Base-by-base conservation (phyloP, 2,113 vertebrate species). In the Hydrolagus affinis region DNA sequence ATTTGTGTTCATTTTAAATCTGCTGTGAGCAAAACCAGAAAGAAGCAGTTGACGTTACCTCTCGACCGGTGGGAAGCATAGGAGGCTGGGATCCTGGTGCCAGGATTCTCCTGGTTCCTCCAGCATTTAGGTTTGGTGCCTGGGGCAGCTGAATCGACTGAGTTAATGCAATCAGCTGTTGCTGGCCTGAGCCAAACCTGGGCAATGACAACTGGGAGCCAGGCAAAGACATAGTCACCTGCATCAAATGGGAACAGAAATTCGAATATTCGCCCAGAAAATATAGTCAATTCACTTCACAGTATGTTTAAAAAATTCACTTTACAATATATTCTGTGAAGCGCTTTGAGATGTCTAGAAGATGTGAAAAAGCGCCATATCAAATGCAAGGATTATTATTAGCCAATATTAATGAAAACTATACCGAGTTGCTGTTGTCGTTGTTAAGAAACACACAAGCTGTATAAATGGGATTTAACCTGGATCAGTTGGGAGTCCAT, bases 401-500 rank as follows among this genome's bases (percentile, higher is more conserved):
- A 44, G 44, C 44, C 44, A 3, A 44, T 6, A 44, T 44, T 6
- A 44, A 44, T 44, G 44, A 6, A 44, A 44, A 44, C 44, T 44
- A 44, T 44, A 44, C 44, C 44, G 6, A 44, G 44, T 3, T 44
- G 44, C 6, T 44, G 44, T 62, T 78, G 10, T 21, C 6, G 44
- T 62, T 78, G 10, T 21, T 62, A 6, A 44, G 44, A 44, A 44
- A 14, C 11, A 23, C 30, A 78, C 10, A 12, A 14, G 57, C 25
- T 11, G 25, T 15, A 83, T 28, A 28, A 66, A 83, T 8, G 64
- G 44, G 19, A 23, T 59, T 85, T 91, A 64, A 98, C 98, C 97
- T 99, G 98, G 8, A 97, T 98, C 80, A 99, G 97, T 88, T 96
- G 97, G 11, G 97, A 98, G 92, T 99, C 98, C 95, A 99, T 94